These are phyloP conservation scores for Phyllopteryx taeniolatus DNA, from an alignment of 2,113 vertebrate species.

Conservation along the genomic window DNA sequence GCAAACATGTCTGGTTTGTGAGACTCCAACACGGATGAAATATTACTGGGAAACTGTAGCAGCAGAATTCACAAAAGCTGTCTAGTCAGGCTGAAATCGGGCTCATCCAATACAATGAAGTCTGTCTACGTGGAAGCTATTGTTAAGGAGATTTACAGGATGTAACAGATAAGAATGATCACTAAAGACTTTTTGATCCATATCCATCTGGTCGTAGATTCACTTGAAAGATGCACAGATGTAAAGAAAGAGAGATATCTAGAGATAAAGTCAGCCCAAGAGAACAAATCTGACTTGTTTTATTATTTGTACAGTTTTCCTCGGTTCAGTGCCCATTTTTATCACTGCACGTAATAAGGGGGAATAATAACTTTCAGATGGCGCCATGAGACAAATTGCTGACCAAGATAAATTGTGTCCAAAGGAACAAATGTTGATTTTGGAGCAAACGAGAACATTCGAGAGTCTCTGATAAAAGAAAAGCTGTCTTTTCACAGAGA, in stretches of 20 bases:
- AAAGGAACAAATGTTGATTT: slow-evolving; percentile 23
- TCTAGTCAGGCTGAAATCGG: slow-evolving; percentile 27
- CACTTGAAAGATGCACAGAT: slow-evolving; percentile 9
- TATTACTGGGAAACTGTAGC: slow-evolving; percentile 26
- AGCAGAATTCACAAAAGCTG: slow-evolving; percentile 20
- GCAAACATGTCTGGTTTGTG: slow-evolving; percentile 2
- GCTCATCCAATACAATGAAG: slow-evolving; percentile 18
- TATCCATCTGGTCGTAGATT: slow-evolving; percentile 8
- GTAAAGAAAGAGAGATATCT: background rate
- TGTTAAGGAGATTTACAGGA: slow-evolving; percentile 18
- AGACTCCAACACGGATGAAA: slow-evolving; percentile 25
- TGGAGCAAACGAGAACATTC: slow-evolving; percentile 29
- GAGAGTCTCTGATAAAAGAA: background rate
- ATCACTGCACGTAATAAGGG: slow-evolving; percentile 17
- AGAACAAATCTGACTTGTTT: slow-evolving; percentile 25
- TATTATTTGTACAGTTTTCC: slow-evolving; percentile 30
- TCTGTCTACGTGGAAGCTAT: slow-evolving; percentile 31
- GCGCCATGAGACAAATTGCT: slow-evolving; percentile 14
- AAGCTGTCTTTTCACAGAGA: background rate
- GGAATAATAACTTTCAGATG: slow-evolving; percentile 62
- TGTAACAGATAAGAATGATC: slow-evolving; percentile 37
- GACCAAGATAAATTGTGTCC: slow-evolving; percentile 32
- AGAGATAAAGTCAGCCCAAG: slow-evolving; percentile 42
- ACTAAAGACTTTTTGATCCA: slow-evolving; percentile 16
- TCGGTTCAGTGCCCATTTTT: slow-evolving; percentile 16